Percentiles rank a stretch among this genome's conserved stretches.
These are phyloP conservation scores for Axis porcinus DNA, from an alignment of 2,113 vertebrate genomes.

Conservation along the genomic window DNA sequence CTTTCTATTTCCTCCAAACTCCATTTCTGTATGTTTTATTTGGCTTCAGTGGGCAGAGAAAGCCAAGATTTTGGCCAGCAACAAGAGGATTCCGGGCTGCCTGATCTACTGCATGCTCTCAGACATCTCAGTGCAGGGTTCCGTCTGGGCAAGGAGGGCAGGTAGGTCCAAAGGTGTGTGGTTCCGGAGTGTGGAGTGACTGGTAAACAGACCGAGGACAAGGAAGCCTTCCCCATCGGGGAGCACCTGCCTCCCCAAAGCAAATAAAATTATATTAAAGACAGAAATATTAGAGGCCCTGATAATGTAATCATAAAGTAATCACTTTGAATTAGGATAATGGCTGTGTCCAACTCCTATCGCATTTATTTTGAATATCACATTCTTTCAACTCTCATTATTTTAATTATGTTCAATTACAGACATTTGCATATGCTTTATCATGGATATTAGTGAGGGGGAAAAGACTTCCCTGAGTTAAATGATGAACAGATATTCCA, in stretches of 20 bases:
- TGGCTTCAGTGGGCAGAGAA: not conserved
- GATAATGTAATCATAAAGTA: slow-evolving; percentile 75
- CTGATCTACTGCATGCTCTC: accelerated
- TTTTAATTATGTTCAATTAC: slow-evolving; percentile 79
- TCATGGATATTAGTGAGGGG: slow-evolving; percentile 74
- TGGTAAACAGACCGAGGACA: not conserved
- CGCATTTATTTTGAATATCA: slow-evolving; percentile 78
- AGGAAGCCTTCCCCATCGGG: not conserved
- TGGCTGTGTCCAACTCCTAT: slow-evolving; percentile 72
- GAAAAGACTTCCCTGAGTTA: slow-evolving; percentile 68
- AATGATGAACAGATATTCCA: slow-evolving; percentile 70
- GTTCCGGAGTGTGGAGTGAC: not conserved
- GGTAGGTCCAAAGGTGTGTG: not conserved
- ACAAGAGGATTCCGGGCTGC: not conserved
- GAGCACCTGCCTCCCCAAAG: slow-evolving; percentile 50
- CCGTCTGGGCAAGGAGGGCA: not conserved
- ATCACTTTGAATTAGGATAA: slow-evolving; percentile 77
- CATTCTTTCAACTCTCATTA: slow-evolving; percentile 79
- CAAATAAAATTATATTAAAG: slow-evolving; percentile 72
- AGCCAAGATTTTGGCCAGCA: not conserved
- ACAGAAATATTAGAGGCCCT: slow-evolving; percentile 68
- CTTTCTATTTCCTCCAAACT: not conserved
- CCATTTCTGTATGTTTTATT: not conserved
- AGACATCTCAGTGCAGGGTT: accelerated
- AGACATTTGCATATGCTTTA: slow-evolving; percentile 77